Evolutionary conservation across 2,797 vertebrate species (phyloP), one percentile per base, ranked within the genome.

Genomic region (Crypturellus tataupa): DNA sequence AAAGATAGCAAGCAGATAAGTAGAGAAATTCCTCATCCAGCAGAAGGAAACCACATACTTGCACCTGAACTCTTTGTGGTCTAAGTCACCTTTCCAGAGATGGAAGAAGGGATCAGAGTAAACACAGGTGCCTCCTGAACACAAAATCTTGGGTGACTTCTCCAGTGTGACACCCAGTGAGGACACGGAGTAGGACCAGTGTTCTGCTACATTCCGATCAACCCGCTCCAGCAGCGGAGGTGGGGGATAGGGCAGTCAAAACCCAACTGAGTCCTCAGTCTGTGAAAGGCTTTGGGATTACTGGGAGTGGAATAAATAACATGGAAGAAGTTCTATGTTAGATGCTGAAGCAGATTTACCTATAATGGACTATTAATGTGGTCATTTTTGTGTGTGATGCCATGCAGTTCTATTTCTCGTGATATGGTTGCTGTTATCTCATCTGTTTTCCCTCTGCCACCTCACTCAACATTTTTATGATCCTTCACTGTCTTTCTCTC

Each of bases 401-500:
- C 70, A n/a, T 64, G 12, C 2, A 44, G 79, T 89, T 69, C 24
- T 21, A 51, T 59, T 89, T 87, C 37, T 37, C 75, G 18, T 39
- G 25, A 77, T 89, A 37, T 87, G 12, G 68, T 80, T 83, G 56
- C 37, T 62, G 37, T 60, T 86, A 58, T 77, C 59, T 79, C 80
- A 81, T 80, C 55, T 81, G 19, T 51, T 91, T 91, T 63, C 9
- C 17, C 6, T 80, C 44, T 71, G 84, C 68, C 49, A 87, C 13
- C 72, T 33, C 37, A 75, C 46, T 75, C 3, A 20, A n/a, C 70
- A 0, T 0, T 82, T 84, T 92, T 83, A 33, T 67, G 68, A 64
- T 56, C 51, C 29, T 73, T 87, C 23, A 39, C 27, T 70, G 20
- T 12, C 72, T 87, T 94, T 82, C 31, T 5, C 73, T 84, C 53